phyloP scores from a whole-genome alignment of 1,140 invertebrate genomes.

The Drosophila insularis region DNA sequence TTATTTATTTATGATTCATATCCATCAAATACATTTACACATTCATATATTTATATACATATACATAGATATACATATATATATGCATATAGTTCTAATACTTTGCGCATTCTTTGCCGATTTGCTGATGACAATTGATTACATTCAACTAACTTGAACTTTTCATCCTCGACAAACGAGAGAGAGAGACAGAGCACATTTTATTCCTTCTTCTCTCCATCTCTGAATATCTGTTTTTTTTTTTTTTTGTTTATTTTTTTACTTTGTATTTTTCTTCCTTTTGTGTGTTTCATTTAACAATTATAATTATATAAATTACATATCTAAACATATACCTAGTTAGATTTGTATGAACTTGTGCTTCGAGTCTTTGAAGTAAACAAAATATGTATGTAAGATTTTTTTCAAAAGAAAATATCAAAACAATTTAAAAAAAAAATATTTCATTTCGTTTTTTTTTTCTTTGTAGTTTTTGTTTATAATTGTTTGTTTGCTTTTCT shows the following conservation, averaged over 20 bases:
- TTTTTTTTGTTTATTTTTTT: not conserved
- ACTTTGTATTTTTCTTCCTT: too few relatives aligned
- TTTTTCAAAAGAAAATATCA: not conserved
- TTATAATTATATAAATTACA: conserved; percentile 64
- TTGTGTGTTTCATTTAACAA: conserved; percentile 57
- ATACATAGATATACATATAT: conserved; percentile 23
- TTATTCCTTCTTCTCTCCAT: not conserved
- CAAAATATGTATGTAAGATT: too few relatives aligned
- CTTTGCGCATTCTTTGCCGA: conserved; percentile 55
- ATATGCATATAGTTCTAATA: conserved; percentile 61
- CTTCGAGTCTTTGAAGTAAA: conserved; percentile 71
- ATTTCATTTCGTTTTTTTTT: not conserved
- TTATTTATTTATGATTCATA: conserved; percentile 65
- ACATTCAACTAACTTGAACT: conserved; percentile 46
- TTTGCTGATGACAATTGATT: conserved; percentile 40
- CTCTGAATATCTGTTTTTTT: conserved; percentile 5
- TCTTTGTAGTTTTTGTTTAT: too few relatives aligned
- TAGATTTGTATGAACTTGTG: conserved; percentile 58
- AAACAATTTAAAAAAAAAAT: not conserved
- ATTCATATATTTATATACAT: conserved; percentile 47
- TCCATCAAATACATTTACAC: conserved; percentile 74
- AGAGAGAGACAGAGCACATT: too few relatives aligned
- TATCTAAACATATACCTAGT: conserved; percentile 48
- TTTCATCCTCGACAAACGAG: too few relatives aligned
- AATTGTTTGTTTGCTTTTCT: not conserved